Evolutionary conservation across 2,888 invertebrate species (phyloP), one percentile per base, ranked within the genome.

Genomic region (Heliconius erato): DNA sequence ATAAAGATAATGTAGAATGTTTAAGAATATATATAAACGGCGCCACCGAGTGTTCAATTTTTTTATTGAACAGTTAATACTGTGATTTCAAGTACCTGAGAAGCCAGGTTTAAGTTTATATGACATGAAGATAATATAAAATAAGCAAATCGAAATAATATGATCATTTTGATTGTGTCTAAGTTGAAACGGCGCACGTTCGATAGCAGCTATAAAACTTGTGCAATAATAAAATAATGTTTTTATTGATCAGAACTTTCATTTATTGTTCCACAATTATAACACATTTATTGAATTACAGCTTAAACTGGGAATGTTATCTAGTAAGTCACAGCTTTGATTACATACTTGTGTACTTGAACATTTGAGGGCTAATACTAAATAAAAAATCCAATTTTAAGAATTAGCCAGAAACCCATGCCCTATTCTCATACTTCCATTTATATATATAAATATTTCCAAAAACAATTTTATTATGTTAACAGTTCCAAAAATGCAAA

Each of bases 41-140:
- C 86, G 83, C 87, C 86, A 79, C 84, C 72, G 84, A 59, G 84
- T 87, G 76, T 89, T 87, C 84, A 87, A 88, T 86, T 86, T 79
- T 54, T 49, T 40, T 59, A 89, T 83, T 68, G 85, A 89, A 83
- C 54, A 81, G 68, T 76, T 63, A 67, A 80, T 74, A 80, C 76
- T 85, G 85, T 85, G 84, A 85, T 85, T 80, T 54, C 74, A 74
- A 80, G 83, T 84, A 84, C 84, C 84, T 84, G 84, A 84, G 49
- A 40, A 71, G 80, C 74, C 84, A 84, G 80, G 80, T 72, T 79
- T 82, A 78, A 78, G 79, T 83, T 84, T 83, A 79, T 79, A 77
- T 84, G 83, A 84, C 83, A 82, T 82, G 79, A 74, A 74, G 65
- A 77, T 80, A 76, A 59, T 81, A 74, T 79, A 81, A 68, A 65